Base-by-base conservation (phyloP, 2,113 vertebrate species). In the Guaruba guarouba region DNA sequence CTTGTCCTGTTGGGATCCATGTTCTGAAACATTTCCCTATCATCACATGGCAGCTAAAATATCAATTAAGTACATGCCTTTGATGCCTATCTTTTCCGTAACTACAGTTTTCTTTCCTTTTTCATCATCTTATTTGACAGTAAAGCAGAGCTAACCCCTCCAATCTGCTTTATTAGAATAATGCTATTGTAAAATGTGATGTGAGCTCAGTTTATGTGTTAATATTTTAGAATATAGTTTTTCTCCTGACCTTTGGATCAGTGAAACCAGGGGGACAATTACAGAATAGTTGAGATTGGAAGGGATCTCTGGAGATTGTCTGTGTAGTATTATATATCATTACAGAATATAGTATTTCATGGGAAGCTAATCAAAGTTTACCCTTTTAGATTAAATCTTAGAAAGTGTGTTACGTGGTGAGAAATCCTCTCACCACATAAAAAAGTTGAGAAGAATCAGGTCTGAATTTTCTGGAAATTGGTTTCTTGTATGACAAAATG, bases 261-360 rank as follows among this genome's bases (percentile, higher is more conserved):
- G 35, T 2, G 4, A 44, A 80, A 44, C 23, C 35, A 39, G 29
- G 3, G 7, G 46, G 39, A 12, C 20, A 61, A 1, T 48, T 41
- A 2, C 2, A 14, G 79, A 59, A 59, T 59, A 35, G 33, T 33
- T 59, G 57, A 59, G 57, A 59, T 35, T 35, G 22, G 57, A 59
- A 62, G 35, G 28, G 41, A 39, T 28, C 35, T 69, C 17, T 41
- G 49, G 83, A 46, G 86, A 4, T 63, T 18, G 17, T 73, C 29
- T 44, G 51, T 6, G 0, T 35, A 7, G 5, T 31, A 2, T 62
- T 29, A 18, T 6, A 4, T 14, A 3, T 4, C 16, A 33, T 73
- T 19, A 39, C 17, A 43, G 62, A 11, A 31, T 18, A 10, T 4
- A 14, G n/a, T 6, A 5, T 74, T 68, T 62, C 16, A 11, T 2